Evolutionary conservation across 2,888 invertebrate genomes (phyloP).

Genomic region (Hybos culiciformis): DNA sequence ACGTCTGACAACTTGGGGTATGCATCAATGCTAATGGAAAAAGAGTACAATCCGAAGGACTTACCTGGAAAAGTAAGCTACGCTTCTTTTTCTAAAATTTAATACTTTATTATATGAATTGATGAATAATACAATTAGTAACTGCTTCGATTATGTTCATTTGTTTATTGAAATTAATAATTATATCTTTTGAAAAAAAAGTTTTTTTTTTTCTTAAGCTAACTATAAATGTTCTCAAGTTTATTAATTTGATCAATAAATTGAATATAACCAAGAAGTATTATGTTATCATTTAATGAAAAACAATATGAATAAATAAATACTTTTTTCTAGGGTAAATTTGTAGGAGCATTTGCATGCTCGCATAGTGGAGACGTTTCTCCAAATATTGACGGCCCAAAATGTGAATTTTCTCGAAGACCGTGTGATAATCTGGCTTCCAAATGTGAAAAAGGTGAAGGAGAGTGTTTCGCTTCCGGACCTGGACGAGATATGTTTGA

Average conservation of each 20-base stretch:
- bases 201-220: too few species aligned
- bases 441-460: conserved; percentile 52
- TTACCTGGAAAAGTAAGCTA: conserved; percentile 71
- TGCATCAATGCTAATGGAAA: conserved; percentile 72
- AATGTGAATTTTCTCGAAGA: conserved; percentile 63
- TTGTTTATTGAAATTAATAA: too few species aligned
- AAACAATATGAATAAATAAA: background rate
- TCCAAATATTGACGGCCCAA: conserved; percentile 76
- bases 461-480: conserved; percentile 70
- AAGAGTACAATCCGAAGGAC: conserved; percentile 53
- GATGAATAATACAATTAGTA: too few species aligned
- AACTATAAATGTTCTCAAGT: too few species aligned
- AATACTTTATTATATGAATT: too few species aligned
- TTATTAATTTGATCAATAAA: too few species aligned
- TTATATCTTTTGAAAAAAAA: too few species aligned
- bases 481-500: conserved; percentile 86
- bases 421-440: conserved; percentile 61
- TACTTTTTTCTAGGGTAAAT: conserved; percentile 47
- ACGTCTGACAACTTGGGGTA: conserved; percentile 89
- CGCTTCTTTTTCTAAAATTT: too few species aligned
- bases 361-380: conserved; percentile 88
- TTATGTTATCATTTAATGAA: background rate
- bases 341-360: conserved; percentile 86
- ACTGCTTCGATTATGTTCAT: too few species aligned
- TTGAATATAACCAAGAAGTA: too few species aligned